A percentile compares a stretch with the other conserved stretches of the same genome.
phyloP scores from a whole-genome alignment of 2,113 vertebrate species.

The Cyprinodon variegatus region DNA sequence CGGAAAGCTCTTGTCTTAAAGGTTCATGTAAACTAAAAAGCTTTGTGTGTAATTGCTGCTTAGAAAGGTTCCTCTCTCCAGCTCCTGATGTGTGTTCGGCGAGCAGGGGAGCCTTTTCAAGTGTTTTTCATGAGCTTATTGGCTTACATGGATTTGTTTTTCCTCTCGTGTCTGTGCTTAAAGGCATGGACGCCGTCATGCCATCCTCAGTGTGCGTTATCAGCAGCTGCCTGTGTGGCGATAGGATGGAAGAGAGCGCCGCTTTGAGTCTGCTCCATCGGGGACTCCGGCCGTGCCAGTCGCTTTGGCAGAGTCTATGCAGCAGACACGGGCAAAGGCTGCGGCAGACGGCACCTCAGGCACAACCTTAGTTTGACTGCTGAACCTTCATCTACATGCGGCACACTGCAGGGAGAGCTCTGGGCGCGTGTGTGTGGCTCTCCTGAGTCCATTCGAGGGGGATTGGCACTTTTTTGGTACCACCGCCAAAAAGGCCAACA shows the following conservation, averaged over 20 bases:
- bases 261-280: constrained; percentile 47
- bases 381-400: constrained; percentile 55
- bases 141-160: constrained; percentile 37
- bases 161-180: constrained; percentile 38
- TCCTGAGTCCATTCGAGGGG: constrained; percentile 26
- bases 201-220: constrained; percentile 60
- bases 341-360: constrained; percentile 63
- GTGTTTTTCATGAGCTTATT: constrained; percentile 28
- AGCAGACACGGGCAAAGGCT: constrained; percentile 49
- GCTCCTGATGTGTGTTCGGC: constrained; percentile 23
- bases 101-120: constrained; percentile 39
- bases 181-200: constrained; percentile 58
- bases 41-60: constrained; percentile 44
- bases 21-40: constrained; percentile 39
- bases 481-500: constrained; percentile 40
- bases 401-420: constrained; percentile 41
- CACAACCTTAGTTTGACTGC: constrained; percentile 52
- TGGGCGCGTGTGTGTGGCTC: constrained; percentile 24
- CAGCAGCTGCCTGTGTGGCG: constrained; percentile 71
- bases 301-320: constrained; percentile 53
- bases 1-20: constrained; percentile 15
- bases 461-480: constrained; percentile 58
- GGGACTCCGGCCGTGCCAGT: constrained; percentile 54
- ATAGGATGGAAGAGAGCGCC: constrained; percentile 65
- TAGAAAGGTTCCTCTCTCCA: constrained; percentile 37